Evolutionary conservation across 2,888 invertebrate genomes (phyloP), one percentile per base, ranked within the genome.

Genomic region (Drosophila flavopinicola): DNA sequence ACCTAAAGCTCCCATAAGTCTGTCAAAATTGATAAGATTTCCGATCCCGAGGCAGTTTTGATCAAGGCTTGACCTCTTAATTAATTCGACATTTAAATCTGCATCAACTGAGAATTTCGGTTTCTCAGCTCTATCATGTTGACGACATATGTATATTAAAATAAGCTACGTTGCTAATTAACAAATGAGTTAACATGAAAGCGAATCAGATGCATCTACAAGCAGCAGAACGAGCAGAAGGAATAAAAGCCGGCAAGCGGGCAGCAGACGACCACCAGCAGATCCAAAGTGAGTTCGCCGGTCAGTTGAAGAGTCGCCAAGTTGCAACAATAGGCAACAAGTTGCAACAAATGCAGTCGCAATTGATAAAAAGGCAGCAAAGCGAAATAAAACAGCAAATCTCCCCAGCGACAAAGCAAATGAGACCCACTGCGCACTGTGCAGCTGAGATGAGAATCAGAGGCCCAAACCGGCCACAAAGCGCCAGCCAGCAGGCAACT

Each of bases 311-410:
- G 10, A 51, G 25, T 23, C 20, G 39, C 17, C 6, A 54, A 30
- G 33, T 42, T 24, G 66, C 72, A 77, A 78, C 82, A 78, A 78
- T 75, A 48, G 75, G 37, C 66, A 67, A 67, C 76, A 75, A 78
- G 82, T 78, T 79, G 83, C 78, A 82, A 78, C 73, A 78, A 78
- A 76, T 79, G 83, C 78, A 82, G 75, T 78, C 75, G 57, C 67
- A 67, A 61, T 64, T 63, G 68, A 68, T 61, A 53, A 57, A 68
- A 49, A 41, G 13, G 30, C 51, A 33, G 6, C 45, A 37, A 41
- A 53, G 11, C 56, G 38, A 60, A 64, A 59, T 44, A 56, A 61
- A 56, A 52, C 56, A 30, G 49, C 54, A 63, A 80, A 77, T 79
- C 72, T 79, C 77, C 79, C 75, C 68, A 69, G 79, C 61, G 79